Evolutionary conservation across 2,888 invertebrate genomes (phyloP).

Genomic region (Sinhomidia bicolor): DNA sequence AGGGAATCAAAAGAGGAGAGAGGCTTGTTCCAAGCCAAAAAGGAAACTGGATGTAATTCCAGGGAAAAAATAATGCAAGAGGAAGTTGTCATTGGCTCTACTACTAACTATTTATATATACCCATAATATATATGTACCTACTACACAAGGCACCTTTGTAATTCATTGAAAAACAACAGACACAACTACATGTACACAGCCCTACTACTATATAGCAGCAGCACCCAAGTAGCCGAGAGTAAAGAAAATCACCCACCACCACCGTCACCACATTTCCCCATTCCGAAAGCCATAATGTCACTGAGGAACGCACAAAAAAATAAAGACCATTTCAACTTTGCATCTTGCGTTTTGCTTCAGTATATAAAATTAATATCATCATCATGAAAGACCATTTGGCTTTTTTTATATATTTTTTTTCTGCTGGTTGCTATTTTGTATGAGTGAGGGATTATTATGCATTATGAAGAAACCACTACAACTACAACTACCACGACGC

Average conservation of each 20-base stretch:
- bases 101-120: background rate
- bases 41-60: conserved; percentile 57
- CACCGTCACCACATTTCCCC: conserved; percentile 46
- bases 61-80: conserved; percentile 37
- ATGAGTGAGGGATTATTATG: conserved; percentile 32
- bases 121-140: background rate
- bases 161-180: conserved; percentile 19
- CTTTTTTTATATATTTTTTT: background rate
- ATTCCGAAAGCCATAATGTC: conserved; percentile 55
- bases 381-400: background rate
- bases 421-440: background rate
- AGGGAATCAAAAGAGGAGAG: background rate
- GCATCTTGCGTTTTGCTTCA: background rate
- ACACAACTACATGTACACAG: no score
- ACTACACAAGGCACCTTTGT: background rate
- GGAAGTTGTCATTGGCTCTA: conserved; percentile 42
- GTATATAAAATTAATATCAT: no score
- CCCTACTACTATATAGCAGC: background rate
- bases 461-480: conserved; percentile 51
- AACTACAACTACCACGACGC: conserved; percentile 33
- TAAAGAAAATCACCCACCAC: conserved; percentile 9
- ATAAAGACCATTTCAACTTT: conserved; percentile 22
- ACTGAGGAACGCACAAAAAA: conserved; percentile 15
- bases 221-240: background rate
- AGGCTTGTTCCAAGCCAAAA: conserved; percentile 8